Conservation (phyloP, 64 coral and sea anemone genomes). For the Orbicella faveolata region DNA sequence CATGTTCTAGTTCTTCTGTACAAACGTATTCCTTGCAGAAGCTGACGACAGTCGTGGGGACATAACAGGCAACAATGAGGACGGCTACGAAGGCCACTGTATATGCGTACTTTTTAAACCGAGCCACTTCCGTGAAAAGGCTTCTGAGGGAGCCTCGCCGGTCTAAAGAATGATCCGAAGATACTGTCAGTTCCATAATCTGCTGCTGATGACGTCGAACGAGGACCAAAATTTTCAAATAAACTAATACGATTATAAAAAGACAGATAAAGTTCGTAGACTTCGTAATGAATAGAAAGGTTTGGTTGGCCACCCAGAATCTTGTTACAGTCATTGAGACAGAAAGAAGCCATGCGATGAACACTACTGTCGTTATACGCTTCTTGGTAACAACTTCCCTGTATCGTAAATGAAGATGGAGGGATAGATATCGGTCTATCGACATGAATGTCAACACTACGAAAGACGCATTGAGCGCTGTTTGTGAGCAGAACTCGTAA, state of each 20-base stretch:
- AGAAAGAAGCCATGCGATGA: background rate
- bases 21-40: conserved; percentile 36
- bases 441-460: conserved; percentile 23
- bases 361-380: background rate
- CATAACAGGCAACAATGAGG: conserved; percentile 13
- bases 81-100: conserved; percentile 4
- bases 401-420: conserved; percentile 31
- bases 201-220: conserved; percentile 27
- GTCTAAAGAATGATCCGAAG: background rate
- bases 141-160: background rate
- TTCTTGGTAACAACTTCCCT: conserved; percentile 17
- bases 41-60: background rate
- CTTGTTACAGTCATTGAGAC: background rate
- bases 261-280: background rate
- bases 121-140: background rate
- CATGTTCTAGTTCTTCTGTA: conserved; percentile 18
- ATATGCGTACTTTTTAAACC: conserved; percentile 8
- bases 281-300: conserved; percentile 24
- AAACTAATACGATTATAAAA: background rate
- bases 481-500: conserved; percentile 29
- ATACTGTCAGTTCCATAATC: background rate
- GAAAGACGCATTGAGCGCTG: conserved; percentile 5
- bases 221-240: conserved; percentile 17
- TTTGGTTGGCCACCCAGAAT: background rate
- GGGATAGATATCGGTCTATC: conserved; percentile 19